Percentiles rank a stretch among this genome's conserved stretches.
phyloP scores from a whole-genome alignment of 2,888 invertebrate species.

The Tinea semifulvella region DNA sequence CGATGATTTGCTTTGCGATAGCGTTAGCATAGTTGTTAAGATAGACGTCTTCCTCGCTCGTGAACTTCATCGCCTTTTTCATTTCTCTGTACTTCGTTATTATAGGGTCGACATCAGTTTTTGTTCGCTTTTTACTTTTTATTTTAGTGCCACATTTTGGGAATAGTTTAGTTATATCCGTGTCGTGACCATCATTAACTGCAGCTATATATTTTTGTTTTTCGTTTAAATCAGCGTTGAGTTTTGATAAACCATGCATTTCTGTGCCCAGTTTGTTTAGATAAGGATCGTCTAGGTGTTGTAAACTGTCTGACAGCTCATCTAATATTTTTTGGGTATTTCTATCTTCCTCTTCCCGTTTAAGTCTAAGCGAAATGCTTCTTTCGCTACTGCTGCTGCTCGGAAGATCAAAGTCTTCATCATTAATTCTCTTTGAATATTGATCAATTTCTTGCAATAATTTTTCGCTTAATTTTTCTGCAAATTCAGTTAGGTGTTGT shows the following conservation, averaged over 20 bases:
- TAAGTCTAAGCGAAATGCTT: slow-evolving; percentile 58
- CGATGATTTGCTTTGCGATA: slow-evolving; percentile 34
- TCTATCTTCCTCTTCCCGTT: slow-evolving; percentile 56
- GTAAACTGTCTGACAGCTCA: slow-evolving; percentile 57
- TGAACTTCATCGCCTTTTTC: slow-evolving; percentile 54
- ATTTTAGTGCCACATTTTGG: slow-evolving; percentile 59
- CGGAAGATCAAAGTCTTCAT: slow-evolving; percentile 60
- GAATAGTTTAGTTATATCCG: slow-evolving; percentile 53
- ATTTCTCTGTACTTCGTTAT: slow-evolving; percentile 58
- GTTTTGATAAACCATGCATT: slow-evolving; percentile 63
- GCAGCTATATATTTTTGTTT: slow-evolving; percentile 66
- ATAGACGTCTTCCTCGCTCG: slow-evolving; percentile 51
- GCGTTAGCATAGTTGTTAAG: slow-evolving; percentile 58
- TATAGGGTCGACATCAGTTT: slow-evolving; percentile 54
- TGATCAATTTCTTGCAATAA: slow-evolving; percentile 80
- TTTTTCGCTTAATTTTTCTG: slow-evolving; percentile 84
- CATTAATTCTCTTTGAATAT: slow-evolving; percentile 60
- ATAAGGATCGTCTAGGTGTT: slow-evolving; percentile 69
- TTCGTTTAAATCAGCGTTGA: slow-evolving; percentile 67
- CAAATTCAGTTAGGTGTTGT: slow-evolving; percentile 79
- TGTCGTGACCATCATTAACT: slow-evolving; percentile 58
- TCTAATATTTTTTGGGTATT: slow-evolving; percentile 58
- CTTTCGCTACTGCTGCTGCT: slow-evolving; percentile 61
- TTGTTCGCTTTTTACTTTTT: slow-evolving; percentile 59
- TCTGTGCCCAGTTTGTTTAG: slow-evolving; percentile 68